Evolutionary conservation across 2,113 vertebrate genomes (phyloP), one percentile per base, ranked within the genome.

Genomic region (Sphaerodactylus townsendi): DNA sequence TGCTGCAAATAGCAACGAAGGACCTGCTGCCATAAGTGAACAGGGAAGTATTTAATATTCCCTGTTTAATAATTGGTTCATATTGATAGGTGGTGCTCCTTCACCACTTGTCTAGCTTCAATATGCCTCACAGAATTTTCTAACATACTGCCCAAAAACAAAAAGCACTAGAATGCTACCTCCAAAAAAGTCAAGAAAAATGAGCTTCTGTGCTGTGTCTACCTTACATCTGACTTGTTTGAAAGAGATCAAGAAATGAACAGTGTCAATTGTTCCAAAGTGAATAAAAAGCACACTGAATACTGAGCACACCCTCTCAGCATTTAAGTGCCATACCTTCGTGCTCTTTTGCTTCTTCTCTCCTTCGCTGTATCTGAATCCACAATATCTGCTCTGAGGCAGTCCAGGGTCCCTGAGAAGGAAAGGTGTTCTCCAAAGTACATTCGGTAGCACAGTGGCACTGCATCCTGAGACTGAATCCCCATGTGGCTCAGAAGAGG

Each of bases 361-460:
- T 98, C 98, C 91, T 99, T 99, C 72, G 98, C 97, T 19, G 99
- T 98, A 89, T 99, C 99, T 1, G 99, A 99, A 93, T 99, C 98
- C 10, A 99, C 99, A 53, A 99, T 99, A 90, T 99, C 99, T 48
- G 98, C 98, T 90, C 99, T 91, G 33, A 99, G 97, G 92, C 98
- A 98, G 90, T 99, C 98, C 44, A 99, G 92, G 73, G 98, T 98
- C 56, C 98, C 99, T 30, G 98, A 99, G 91, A 99, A 99, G 4
- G 99, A 99, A 83, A 99, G 95, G 85, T 99, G 97, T 88, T 99
- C 98, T 73, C 99, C 99, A 1, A 99, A 99, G 92, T 99, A 99
- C 99, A 99, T 98, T 90, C 97, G 97, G 91, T 99, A 99, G 93
- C 98, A 98, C 19, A 99, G 96, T 0, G 98, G 98, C 87, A 97